Base-by-base conservation (phyloP, 2,888 invertebrate genomes). In the Drosophila robusta region DNA sequence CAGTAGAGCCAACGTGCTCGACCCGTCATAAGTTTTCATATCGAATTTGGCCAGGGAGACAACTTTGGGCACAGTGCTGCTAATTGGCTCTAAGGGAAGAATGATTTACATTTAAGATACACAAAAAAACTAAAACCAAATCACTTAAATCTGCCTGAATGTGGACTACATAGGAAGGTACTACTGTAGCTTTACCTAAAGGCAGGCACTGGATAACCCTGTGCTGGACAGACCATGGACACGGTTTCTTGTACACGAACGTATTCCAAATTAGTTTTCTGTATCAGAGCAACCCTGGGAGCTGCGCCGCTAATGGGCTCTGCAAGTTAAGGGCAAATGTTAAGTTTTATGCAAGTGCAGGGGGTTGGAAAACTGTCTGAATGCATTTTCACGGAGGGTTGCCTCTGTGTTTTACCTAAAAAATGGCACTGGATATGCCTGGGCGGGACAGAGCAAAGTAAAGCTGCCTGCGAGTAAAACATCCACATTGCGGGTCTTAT, bases 231-330 rank as follows among this genome's bases (percentile, higher is more conserved):
- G 34, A 91, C 70, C 38, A 92, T 67, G 0, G 91, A 87, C 41
- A 92, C 82, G 0, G 80, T 89, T 0, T 80, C 70, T 0, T 52
- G 93, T 93, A 93, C 93, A 81, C 92, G 32, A 7, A 89, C 89
- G 68, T 87, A 86, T 63, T 89, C 90, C 14, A 91, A 81, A 24
- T 82, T 90, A 0, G 69, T 87, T 69, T 91, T 91, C 55, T 90
- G 86, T 68, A 84, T 94, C 86, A 93, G 93, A 14, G 95, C 94
- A 81, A 95, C 94, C 91, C 95, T 94, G 64, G 95, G 95, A 85
- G 94, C 94, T 57, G 95, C 94, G 86, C 95, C 95, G 92, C 95
- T 95, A 89, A 95, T 93, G 36, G 95, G 95, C 88, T 95, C 95
- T 95, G 93, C 22, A 90, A 72, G 9, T 47, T 14, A 29, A 38